Evolutionary conservation across 2,797 vertebrate species (phyloP).

Genomic region (Pogonophryne albipinna): DNA sequence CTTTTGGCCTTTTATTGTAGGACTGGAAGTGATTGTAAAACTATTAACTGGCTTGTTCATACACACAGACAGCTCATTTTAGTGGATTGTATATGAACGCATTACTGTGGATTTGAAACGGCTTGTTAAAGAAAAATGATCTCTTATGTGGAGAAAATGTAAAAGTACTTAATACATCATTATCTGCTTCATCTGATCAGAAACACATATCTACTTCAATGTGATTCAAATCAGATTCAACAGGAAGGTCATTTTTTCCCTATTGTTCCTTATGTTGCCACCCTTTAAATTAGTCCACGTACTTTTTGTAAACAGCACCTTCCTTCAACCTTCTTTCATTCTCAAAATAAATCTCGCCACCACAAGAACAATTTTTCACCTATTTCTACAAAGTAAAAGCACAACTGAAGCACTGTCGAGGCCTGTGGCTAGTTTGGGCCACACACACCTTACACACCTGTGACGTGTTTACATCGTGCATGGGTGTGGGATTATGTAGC

Average conservation of each 20-base stretch:
- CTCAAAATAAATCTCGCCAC: no score
- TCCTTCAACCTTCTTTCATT: no score
- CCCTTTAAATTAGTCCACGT: background rate
- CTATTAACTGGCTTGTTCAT: constrained; percentile 8
- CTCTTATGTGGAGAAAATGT: background rate
- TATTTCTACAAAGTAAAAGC: no score
- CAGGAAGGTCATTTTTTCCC: background rate
- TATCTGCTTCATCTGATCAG: background rate
- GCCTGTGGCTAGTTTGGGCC: no score
- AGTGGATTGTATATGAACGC: background rate
- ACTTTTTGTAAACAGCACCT: no score
- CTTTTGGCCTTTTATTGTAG: constrained; percentile 2
- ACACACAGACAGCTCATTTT: constrained; percentile 10
- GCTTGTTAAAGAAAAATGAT: background rate
- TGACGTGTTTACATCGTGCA: no score
- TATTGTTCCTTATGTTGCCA: background rate
- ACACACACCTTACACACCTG: no score
- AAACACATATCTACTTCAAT: background rate
- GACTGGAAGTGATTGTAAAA: constrained; percentile 3
- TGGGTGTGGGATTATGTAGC: no score
- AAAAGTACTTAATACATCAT: background rate
- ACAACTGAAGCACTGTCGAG: no score
- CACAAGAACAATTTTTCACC: no score
- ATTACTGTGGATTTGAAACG: background rate
- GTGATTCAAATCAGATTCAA: constrained; percentile 5